Conservation (phyloP, 2,113 vertebrate species). For the Paradisaea rubra region DNA sequence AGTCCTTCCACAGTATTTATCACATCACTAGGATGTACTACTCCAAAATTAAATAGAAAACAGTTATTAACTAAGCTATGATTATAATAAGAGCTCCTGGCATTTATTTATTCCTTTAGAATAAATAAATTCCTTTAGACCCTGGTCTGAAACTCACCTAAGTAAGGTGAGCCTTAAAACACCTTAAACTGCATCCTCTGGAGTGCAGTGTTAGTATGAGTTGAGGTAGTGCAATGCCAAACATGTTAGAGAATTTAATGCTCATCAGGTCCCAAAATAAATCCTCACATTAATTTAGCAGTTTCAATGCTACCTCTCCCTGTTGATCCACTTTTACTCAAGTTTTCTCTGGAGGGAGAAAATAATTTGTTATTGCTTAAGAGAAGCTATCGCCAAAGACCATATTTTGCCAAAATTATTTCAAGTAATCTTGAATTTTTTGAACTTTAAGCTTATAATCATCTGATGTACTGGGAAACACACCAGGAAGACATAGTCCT, state of each 20-base stretch:
- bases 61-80: not conserved
- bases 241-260: not conserved
- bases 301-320: not conserved
- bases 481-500: not conserved
- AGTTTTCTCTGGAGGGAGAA: not conserved
- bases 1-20: not conserved
- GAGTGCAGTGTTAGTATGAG: fast-evolving
- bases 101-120: not conserved
- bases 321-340: not conserved
- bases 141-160: not conserved
- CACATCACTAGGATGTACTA: not conserved
- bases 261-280: not conserved
- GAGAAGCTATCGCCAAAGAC: not conserved
- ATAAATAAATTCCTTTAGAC: not conserved
- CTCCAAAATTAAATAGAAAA: not conserved
- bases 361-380: not conserved
- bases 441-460: not conserved
- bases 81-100: not conserved
- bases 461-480: not conserved
- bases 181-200: not conserved
- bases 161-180: not conserved
- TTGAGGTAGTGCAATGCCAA: not conserved
- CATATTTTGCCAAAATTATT: not conserved
- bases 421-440: not conserved
- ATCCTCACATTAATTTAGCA: not conserved